Evolutionary conservation across 2,888 invertebrate genomes (phyloP), one percentile per base, ranked within the genome.

Genomic region (Pandemis cinnamomeana): DNA sequence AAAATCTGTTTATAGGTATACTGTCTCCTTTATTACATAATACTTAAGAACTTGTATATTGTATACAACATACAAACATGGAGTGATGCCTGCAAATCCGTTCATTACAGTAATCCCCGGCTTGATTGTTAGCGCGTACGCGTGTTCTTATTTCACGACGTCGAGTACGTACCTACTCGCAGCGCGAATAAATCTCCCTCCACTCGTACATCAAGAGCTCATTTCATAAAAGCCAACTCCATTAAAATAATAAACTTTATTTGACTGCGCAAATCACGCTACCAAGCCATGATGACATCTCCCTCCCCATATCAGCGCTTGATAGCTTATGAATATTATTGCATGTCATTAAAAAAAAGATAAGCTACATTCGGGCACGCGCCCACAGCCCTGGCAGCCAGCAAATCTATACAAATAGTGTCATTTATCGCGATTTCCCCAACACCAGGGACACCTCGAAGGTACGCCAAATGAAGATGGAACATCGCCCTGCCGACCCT

Each of bases 361-460:
- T 78, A 78, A 74, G 77, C 20, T 20, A 55, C 51, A 75, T 60
- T 71, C 66, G 72, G 78, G 68, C 71, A 71, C 55, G 74, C 64
- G 53, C 46, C 67, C 74, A 74, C 67, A 76, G 71, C 70, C 66
- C 74, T 72, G 76, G 55, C 75, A 76, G 76, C 77, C 79, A 79
- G 77, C 83, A 86, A 86, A 87, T 85, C 85, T 83, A 84, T 85
- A 86, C 83, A 86, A 86, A 87, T 86, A 81, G 83, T 82, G 81
- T 78, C 80, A 85, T 85, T 85, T 82, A 80, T 86, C 82, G 79
- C 76, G 76, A 79, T 76, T 77, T 75, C 74, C 80, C 74, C 77
- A 79, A 80, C 82, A 80, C 79, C 80, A 77, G 79, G 77, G 80
- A 77, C 79, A 79, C 74, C 76, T 68, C 71, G 71, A 72, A 80